Evolutionary conservation across 2,113 vertebrate genomes (phyloP), one percentile per base, ranked within the genome.

Genomic region (Bufo gargarizans): DNA sequence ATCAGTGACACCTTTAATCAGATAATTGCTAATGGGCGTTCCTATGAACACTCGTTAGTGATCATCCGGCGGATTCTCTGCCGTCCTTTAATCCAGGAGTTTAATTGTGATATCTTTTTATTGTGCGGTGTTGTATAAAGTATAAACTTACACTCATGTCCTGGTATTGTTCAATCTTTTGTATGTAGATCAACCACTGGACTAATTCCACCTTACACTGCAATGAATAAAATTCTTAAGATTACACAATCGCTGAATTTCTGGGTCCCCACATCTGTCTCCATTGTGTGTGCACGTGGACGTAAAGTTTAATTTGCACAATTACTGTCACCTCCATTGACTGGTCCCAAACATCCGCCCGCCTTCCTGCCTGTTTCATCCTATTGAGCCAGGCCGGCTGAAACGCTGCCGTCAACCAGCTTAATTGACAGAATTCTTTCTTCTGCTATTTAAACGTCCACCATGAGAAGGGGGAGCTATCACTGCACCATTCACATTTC

Each of bases 361-460:
- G 72, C 85, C 83, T 72, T 88, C 85, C 74, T 2, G 86, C 53
- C 3, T 33, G 88, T 82, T 91, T 91, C 89, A 83, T 91, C 91
- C 91, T 90, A 89, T 77, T 89, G 88, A 80, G 83, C 5, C 58
- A 67, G 89, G 90, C 90, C 88, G 91, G 82, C 49, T 50, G 17
- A 49, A 86, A 91, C 91, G 85, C 86, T 49, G 90, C 89, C 89
- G 89, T 91, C 88, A 91, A 90, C 92, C 92, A 87, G 78, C 61
- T 89, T 91, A 91, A 91, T 53, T 93, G 93, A 93, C 92, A 93
- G 93, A 89, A 82, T 89, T 89, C 89, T 90, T 93, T 94, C 92
- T 93, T 61, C 56, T 89, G 69, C 55, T 83, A 85, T 86, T 74
- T 82, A 90, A 89, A 90, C 90, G 91, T 92, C 91, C 92, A 90